Conservation (phyloP, 2,797 vertebrate genomes). For the Protonibea diacanthus region DNA sequence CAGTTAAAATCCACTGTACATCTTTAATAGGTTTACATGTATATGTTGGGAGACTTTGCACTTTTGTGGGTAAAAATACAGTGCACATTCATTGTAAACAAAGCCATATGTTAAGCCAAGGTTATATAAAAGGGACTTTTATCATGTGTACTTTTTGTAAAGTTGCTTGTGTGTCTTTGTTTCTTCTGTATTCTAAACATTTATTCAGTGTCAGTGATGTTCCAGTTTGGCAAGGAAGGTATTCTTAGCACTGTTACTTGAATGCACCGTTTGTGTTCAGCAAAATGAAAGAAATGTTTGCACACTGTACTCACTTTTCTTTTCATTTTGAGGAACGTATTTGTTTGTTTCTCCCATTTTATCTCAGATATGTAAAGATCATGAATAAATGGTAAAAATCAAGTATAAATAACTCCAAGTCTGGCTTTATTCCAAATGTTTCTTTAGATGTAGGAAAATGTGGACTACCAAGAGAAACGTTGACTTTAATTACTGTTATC, state of each 20-base stretch:
- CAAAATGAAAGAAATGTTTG: constrained; percentile 44
- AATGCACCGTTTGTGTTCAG: constrained; percentile 45
- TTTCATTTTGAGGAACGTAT: constrained; percentile 21
- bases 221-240: constrained; percentile 34
- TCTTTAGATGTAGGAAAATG: not conserved
- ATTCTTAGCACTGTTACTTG: constrained; percentile 40
- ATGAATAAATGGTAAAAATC: constrained; percentile 69
- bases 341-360: constrained; percentile 60
- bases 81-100: constrained; percentile 63
- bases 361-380: constrained; percentile 68
- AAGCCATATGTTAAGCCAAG: constrained; percentile 74
- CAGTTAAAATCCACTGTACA: constrained; percentile 41
- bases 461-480: not conserved
- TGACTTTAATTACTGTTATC: not conserved
- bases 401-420: not conserved
- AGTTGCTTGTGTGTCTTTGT: constrained; percentile 49
- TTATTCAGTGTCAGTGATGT: constrained; percentile 27
- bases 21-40: constrained; percentile 55
- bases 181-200: constrained; percentile 49
- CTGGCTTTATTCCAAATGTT: constrained; percentile 27
- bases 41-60: constrained; percentile 74
- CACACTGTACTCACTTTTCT: constrained; percentile 29
- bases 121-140: constrained; percentile 70
- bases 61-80: constrained; percentile 53
- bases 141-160: constrained; percentile 71